Evolutionary conservation across 2,113 vertebrate genomes (phyloP).

Genomic region (Struthio camelus): DNA sequence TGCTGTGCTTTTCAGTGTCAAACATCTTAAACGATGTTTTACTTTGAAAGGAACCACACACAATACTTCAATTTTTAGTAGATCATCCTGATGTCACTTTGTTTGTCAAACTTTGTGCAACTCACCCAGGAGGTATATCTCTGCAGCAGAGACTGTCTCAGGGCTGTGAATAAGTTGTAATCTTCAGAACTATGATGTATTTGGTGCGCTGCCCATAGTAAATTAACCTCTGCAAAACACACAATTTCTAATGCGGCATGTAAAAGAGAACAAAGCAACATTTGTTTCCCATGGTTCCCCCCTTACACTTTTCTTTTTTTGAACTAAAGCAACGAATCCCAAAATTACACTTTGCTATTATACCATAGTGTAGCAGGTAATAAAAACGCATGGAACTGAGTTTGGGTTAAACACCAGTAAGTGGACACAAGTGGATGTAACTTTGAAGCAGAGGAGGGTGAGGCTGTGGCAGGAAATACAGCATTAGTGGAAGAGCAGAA

Average conservation of each 20-base stretch:
- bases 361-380: constrained; percentile 11
- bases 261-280: constrained; percentile 23
- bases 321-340: background rate
- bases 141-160: constrained; percentile 88
- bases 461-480: background rate
- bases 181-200: constrained; percentile 93
- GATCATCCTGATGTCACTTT: background rate
- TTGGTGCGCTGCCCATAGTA: constrained; percentile 94
- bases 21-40: background rate
- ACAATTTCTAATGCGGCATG: constrained; percentile 45
- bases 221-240: constrained; percentile 87
- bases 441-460: background rate
- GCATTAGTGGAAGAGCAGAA: background rate
- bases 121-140: constrained; percentile 91
- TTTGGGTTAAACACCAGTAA: background rate
- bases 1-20: background rate
- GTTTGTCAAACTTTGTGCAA: constrained; percentile 8
- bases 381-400: background rate
- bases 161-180: constrained; percentile 91
- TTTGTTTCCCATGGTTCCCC: background rate
- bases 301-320: background rate
- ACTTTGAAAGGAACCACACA: background rate
- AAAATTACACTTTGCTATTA: constrained; percentile 27
- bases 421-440: background rate
- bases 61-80: background rate